Evolutionary conservation across 2,888 invertebrate species (phyloP).

Genomic region (Drosophila mettleri): DNA sequence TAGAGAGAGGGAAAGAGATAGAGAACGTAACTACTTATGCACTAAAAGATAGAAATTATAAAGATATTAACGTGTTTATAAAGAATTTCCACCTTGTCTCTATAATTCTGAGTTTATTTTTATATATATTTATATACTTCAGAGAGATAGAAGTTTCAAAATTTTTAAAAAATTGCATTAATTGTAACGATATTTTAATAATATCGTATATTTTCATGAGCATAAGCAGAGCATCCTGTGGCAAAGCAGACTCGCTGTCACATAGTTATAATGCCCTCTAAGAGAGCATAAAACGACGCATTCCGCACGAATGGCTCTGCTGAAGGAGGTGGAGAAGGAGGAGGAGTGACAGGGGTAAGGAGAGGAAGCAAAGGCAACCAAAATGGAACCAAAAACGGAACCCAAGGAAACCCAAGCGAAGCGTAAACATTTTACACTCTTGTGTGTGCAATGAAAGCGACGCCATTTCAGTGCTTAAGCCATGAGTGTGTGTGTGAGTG

Average conservation of each 20-base stretch:
- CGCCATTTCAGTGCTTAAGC: slow-evolving; percentile 58
- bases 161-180: background rate
- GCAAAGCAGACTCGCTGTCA: background rate
- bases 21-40: background rate
- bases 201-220: background rate
- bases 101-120: too few relatives aligned
- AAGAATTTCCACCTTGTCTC: too few relatives aligned
- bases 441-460: slow-evolving; percentile 74
- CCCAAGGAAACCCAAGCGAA: slow-evolving; percentile 64
- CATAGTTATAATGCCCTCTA: slow-evolving; percentile 34
- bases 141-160: too few relatives aligned
- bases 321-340: background rate
- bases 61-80: too few relatives aligned
- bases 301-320: slow-evolving; percentile 69
- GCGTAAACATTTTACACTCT: slow-evolving; percentile 78
- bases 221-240: background rate
- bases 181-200: background rate
- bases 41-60: too few relatives aligned
- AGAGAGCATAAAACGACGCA: slow-evolving; percentile 67
- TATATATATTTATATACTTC: too few relatives aligned
- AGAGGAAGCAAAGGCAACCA: slow-evolving; percentile 11
- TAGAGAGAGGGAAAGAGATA: background rate
- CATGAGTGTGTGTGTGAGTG: background rate
- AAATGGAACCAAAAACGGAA: slow-evolving; percentile 24
- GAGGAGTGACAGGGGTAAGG: background rate